Conservation (phyloP, 2,888 invertebrate genomes). For the Tetheella fluctuosa region DNA sequence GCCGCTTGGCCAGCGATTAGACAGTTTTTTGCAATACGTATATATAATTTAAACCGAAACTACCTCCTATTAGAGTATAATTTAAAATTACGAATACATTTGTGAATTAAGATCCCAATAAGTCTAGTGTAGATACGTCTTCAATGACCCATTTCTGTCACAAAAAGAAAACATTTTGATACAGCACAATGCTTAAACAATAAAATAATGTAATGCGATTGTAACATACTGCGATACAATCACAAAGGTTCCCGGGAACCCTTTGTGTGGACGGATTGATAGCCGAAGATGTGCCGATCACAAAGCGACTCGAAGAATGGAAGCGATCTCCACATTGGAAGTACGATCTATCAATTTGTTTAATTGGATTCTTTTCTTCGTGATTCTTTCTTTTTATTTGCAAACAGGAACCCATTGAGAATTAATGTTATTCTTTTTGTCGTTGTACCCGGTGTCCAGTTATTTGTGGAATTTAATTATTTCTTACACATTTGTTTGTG, state of each 20-base stretch:
- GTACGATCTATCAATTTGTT: slow-evolving; percentile 78
- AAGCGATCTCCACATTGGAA: slow-evolving; percentile 46
- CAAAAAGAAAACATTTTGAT: slow-evolving; percentile 13
- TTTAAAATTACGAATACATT: not conserved
- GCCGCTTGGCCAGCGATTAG: too few species aligned
- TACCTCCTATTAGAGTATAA: too few species aligned
- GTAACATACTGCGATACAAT: slow-evolving; percentile 46
- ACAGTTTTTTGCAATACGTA: too few species aligned
- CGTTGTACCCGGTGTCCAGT: slow-evolving; percentile 28
- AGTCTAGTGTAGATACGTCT: not conserved
- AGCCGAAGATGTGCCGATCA: slow-evolving; percentile 68
- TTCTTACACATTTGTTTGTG: too few species aligned
- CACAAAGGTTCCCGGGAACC: slow-evolving; percentile 55
- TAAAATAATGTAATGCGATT: slow-evolving; percentile 36
- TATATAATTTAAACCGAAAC: too few species aligned
- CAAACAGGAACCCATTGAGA: slow-evolving; percentile 65
- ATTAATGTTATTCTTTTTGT: slow-evolving; percentile 65
- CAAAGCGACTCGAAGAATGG: slow-evolving; percentile 64
- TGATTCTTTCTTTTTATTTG: slow-evolving; percentile 64
- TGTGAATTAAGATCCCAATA: not conserved
- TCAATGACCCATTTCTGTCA: slow-evolving; percentile 11
- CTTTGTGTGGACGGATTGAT: slow-evolving; percentile 63
- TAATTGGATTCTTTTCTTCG: slow-evolving; percentile 78
- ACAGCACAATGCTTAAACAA: slow-evolving; percentile 21
- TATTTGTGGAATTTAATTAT: slow-evolving; percentile 35